Base-by-base conservation (phyloP, 2,888 invertebrate genomes). In the Archips crataeganus region DNA sequence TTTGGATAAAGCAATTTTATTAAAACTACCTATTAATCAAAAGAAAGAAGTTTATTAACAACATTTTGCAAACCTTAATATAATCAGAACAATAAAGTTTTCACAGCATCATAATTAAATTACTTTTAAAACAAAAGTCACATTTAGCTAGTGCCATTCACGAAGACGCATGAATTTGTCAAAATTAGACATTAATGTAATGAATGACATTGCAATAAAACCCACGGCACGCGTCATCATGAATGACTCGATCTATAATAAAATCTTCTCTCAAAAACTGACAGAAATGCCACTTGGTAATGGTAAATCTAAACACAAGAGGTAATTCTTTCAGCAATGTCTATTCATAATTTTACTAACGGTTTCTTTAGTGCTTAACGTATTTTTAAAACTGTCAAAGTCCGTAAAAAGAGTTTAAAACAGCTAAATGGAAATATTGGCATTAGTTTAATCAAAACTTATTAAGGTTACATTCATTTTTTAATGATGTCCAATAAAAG, bases 21-120 rank as follows among this genome's bases (percentile, higher is more conserved):
- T 54, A 54, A 57, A 32, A 57, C 57, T 57, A 57, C 32, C 11
- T 9, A 32, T n/a, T 32, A 49, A 49, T 59, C 5, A 71, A 71
- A 59, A 23, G 11, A 71, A 59, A 32, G 11, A 63, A 32, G 32
- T 71, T 71, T 71, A 71, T 70, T 71, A 36, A 64, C 64, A 64
- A 63, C 45, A 34, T 47, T 32, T 57, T 47, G 62, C 11, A 11
- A 57, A 32, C 42, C 23, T 32, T 34, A 57, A 9, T 57, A 57
- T 45, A 45, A 11, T 42, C 32, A 57, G 42, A 54, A 65, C 36
- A 34, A 65, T 23, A 66, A 32, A 15, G 54, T 13, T 51, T 49
- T 66, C 54, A 39, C 49, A 68, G 60, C 54, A 71, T 59, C 51
- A 69, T 51, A 10, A 45, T 45, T 42, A 42, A 4, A 65, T 57